phyloP scores from a whole-genome alignment of 2,797 vertebrate species.

The Gymnothorax javanicus region DNA sequence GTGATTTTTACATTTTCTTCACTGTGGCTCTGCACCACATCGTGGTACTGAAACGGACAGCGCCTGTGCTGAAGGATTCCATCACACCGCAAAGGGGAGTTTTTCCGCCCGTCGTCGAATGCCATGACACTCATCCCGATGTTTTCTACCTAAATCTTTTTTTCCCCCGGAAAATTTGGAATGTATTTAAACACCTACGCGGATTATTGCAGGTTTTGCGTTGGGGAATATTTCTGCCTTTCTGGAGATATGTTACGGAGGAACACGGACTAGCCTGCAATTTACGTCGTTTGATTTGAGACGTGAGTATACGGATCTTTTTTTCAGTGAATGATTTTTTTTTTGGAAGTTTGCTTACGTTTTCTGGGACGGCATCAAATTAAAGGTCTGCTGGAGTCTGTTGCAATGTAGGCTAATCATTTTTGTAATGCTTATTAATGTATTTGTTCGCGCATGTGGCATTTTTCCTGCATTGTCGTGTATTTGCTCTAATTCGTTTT shows the following conservation, averaged over 20 bases:
- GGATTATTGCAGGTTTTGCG: neutral
- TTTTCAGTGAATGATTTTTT: neutral
- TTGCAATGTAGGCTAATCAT: neutral
- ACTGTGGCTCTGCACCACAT: neutral
- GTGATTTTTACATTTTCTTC: neutral
- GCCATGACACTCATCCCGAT: neutral
- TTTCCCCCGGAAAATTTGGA: neutral
- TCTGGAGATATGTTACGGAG: neutral
- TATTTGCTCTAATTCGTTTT: neutral
- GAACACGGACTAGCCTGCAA: neutral
- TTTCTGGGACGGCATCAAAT: conserved; percentile 10
- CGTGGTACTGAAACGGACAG: conserved; percentile 51
- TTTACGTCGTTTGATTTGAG: conserved; percentile 8
- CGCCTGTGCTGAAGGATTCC: conserved; percentile 32
- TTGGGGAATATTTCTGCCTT: conserved; percentile 3
- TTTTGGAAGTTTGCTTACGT: conserved; percentile 14
- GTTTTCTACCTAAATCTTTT: neutral
- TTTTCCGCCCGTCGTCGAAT: neutral
- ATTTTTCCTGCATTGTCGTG: neutral
- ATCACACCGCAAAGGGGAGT: neutral
- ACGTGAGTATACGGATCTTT: neutral
- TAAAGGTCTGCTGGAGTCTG: neutral
- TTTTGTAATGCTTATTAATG: neutral
- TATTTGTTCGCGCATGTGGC: neutral
- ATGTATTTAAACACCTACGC: neutral